Conservation (phyloP, 1,140 invertebrate species). For the Drosophila triauraria region DNA sequence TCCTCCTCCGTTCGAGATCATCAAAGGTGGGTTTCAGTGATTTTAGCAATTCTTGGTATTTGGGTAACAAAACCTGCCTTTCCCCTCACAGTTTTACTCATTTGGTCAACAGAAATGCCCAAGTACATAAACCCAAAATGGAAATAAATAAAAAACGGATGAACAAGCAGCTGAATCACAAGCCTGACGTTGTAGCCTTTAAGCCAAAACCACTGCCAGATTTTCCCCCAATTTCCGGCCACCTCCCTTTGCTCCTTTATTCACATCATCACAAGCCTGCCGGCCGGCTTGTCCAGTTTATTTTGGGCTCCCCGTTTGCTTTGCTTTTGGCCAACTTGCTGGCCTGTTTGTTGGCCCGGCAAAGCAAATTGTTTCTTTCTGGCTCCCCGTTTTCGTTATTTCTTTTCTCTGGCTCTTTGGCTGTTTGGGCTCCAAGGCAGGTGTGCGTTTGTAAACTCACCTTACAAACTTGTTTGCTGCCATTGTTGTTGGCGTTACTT, state of each 20-base stretch:
- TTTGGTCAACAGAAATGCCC: constrained; percentile 88
- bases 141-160: constrained; percentile 13
- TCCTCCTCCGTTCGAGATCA: constrained; percentile 90
- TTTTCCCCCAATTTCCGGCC: constrained; percentile 32
- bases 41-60: neutral
- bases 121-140: constrained; percentile 89
- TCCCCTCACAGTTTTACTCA: constrained; percentile 86
- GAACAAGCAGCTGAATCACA: constrained; percentile 10
- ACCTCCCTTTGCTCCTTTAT: neutral
- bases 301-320: constrained; percentile 35
- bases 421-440: constrained; percentile 56
- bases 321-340: constrained; percentile 37
- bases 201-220: constrained; percentile 57
- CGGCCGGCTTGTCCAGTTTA: constrained; percentile 49
- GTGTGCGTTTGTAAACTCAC: constrained; percentile 44
- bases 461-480: constrained; percentile 74
- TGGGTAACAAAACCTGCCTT: neutral
- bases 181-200: constrained; percentile 35
- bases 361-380: constrained; percentile 62
- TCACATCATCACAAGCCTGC: constrained; percentile 20
- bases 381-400: constrained; percentile 41
- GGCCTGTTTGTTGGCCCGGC: constrained; percentile 29
- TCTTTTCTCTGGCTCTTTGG: constrained; percentile 12
- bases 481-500: constrained; percentile 65
- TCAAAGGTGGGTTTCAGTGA: constrained; percentile 86